These are phyloP conservation scores for Smittia aterrima DNA, from an alignment of 2,888 invertebrate genomes.

Conservation along the genomic window DNA sequence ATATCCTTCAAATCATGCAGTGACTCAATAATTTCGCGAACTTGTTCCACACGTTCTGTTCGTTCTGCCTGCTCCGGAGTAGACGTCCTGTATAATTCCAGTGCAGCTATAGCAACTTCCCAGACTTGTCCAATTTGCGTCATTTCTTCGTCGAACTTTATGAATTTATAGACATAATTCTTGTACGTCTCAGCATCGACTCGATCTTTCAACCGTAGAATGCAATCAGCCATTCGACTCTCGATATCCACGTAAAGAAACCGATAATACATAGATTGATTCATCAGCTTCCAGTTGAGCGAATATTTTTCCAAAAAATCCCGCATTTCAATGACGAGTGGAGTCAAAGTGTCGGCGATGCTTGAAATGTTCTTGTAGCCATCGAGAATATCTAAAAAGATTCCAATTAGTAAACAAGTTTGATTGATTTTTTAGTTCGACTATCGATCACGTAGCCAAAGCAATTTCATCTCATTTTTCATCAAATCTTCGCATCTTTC, in stretches of 20 bases:
- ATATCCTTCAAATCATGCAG: conserved; percentile 10
- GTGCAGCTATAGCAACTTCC: conserved; percentile 55
- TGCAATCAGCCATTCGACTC: conserved; percentile 58
- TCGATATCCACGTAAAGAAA: conserved; percentile 57
- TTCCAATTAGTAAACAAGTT: conserved; percentile 40
- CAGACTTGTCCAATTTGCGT: conserved; percentile 57
- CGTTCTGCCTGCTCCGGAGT: conserved; percentile 49
- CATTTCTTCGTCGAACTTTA: conserved; percentile 63
- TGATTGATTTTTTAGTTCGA: background rate
- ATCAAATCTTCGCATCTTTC: no score
- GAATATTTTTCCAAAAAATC: conserved; percentile 64
- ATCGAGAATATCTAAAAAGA: conserved; percentile 59
- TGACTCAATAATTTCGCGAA: conserved; percentile 17
- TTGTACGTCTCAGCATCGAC: conserved; percentile 50
- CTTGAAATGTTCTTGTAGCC: conserved; percentile 63
- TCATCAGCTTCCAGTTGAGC: conserved; percentile 66
- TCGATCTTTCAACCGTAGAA: conserved; percentile 54
- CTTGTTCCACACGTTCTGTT: conserved; percentile 48
- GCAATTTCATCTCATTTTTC: no score
- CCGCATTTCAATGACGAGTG: conserved; percentile 60
- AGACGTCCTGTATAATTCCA: conserved; percentile 52
- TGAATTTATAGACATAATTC: conserved; percentile 55
- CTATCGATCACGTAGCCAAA: no score
- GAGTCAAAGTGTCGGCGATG: conserved; percentile 61
- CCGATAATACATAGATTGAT: conserved; percentile 65